Evolutionary conservation across 1,140 invertebrate genomes (phyloP), one percentile per base, ranked within the genome.

Genomic region (Dreissena polymorpha): DNA sequence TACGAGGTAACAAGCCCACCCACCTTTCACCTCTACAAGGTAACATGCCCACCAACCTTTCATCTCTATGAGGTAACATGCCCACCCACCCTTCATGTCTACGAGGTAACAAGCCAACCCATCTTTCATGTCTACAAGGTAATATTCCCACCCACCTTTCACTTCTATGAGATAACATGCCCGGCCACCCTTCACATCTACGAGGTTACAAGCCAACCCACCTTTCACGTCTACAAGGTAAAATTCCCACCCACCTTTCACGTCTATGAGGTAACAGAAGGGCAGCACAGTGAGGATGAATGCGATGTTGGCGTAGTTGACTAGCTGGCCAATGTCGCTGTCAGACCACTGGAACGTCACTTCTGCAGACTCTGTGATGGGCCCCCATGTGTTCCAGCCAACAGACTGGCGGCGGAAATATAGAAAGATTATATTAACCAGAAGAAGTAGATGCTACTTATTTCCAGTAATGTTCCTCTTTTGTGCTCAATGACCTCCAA

Each of bases 351-450:
- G 25, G 84, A 92, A 94, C n/a, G 93, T 93, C 53, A 83, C 84
- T 67, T 94, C 86, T 5, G 90, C 91, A 18, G 93, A 92, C 71
- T 90, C 87, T 6, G 93, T 79, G 67, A 94, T 94, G 7, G 94
- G 94, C 25, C 93, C 93, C 93, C 93, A 94, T 8, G 93, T 94
- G 85, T 94, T 94, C 93, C 94, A 94, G 21, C 94, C 86, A 12
- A 60, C 18, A 5, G 73, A 72, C 68, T 83, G 71, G 51, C 23
- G 25, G 21, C 60, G 23, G 60, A 63, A 63, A 63, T 39, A 39
- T 8, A 39, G 39, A 39, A 39, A 5, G 39, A 39, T 39, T 39
- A 5, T 39, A 5, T 39, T 39, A 5, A 2, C 39, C 39, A 39
- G 3, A 39, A 39, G 2, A 39, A 39, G 39, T 8, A 8, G 39